Evolutionary conservation across 2,888 invertebrate species (phyloP).

Genomic region (Polydrusus tereticollis): DNA sequence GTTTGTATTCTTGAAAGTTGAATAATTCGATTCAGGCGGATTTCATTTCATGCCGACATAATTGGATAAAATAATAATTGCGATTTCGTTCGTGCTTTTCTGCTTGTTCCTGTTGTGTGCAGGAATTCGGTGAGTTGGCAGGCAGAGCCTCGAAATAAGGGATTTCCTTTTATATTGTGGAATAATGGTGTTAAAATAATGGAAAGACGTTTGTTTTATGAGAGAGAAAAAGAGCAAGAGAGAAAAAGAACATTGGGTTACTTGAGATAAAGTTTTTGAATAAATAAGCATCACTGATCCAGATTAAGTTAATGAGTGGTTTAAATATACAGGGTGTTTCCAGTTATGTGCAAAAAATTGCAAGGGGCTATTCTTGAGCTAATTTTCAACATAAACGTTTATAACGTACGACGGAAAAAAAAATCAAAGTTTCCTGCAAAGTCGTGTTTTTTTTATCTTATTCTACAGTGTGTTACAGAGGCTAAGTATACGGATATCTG

Average conservation of each 20-base stretch:
- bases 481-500: too few relatives aligned
- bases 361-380: too few relatives aligned
- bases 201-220: conserved; percentile 34
- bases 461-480: too few relatives aligned
- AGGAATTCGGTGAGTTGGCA: conserved; percentile 42
- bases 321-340: too few relatives aligned
- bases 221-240: too few relatives aligned
- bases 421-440: too few relatives aligned
- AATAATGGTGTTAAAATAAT: conserved; percentile 45
- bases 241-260: conserved; percentile 1
- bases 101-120: conserved; percentile 45
- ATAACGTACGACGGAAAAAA: too few relatives aligned
- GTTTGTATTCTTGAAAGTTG: conserved; percentile 58
- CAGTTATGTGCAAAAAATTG: too few relatives aligned
- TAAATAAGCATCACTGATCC: too few relatives aligned
- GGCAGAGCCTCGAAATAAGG: conserved; percentile 32
- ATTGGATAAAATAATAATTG: conserved; percentile 63
- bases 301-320: too few relatives aligned
- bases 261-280: background rate
- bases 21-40: conserved; percentile 60
- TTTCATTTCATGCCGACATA: conserved; percentile 61
- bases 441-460: too few relatives aligned
- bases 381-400: too few relatives aligned
- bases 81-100: conserved; percentile 56
- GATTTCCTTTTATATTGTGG: conserved; percentile 46